Evolutionary conservation across 2,113 vertebrate genomes (phyloP).

Genomic region (Motacilla tschutschensis): DNA sequence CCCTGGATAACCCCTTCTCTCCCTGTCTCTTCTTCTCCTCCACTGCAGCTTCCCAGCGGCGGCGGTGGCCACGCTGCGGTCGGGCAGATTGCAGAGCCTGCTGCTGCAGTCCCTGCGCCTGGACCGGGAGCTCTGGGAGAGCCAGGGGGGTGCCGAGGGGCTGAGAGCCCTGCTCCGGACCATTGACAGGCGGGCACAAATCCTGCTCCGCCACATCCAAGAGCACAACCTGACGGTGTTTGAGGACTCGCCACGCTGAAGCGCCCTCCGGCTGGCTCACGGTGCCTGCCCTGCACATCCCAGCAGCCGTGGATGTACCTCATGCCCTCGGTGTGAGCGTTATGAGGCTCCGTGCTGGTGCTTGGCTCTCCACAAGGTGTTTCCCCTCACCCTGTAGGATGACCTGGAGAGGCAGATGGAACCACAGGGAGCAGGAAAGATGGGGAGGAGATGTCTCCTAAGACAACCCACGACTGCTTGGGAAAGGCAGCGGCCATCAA

Average conservation of each 20-base stretch:
- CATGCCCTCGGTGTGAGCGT: rapidly evolving
- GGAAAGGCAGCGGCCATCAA: neutral
- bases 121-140: constrained; percentile 87
- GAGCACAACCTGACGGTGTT: constrained; percentile 68
- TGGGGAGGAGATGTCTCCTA: neutral
- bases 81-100: constrained; percentile 80
- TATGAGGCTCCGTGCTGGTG: rapidly evolving
- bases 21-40: neutral
- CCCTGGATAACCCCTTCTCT: neutral
- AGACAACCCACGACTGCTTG: neutral
- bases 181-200: constrained; percentile 74
- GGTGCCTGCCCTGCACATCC: rapidly evolving
- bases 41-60: constrained; percentile 79
- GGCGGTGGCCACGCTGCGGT: constrained; percentile 74
- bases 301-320: rapidly evolving
- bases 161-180: constrained; percentile 70
- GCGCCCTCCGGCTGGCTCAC: rapidly evolving
- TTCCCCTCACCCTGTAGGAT: neutral
- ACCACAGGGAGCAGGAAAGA: neutral
- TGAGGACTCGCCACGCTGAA: neutral
- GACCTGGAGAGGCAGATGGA: neutral
- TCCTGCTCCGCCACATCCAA: constrained; percentile 79
- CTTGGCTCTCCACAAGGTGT: neutral
- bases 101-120: constrained; percentile 79
- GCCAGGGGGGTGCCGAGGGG: constrained; percentile 70